Percentiles rank a stretch among this genome's conserved stretches.
These are phyloP conservation scores for Sapayoa aenigma DNA, from an alignment of 2,113 vertebrate genomes.

Conservation along the genomic window DNA sequence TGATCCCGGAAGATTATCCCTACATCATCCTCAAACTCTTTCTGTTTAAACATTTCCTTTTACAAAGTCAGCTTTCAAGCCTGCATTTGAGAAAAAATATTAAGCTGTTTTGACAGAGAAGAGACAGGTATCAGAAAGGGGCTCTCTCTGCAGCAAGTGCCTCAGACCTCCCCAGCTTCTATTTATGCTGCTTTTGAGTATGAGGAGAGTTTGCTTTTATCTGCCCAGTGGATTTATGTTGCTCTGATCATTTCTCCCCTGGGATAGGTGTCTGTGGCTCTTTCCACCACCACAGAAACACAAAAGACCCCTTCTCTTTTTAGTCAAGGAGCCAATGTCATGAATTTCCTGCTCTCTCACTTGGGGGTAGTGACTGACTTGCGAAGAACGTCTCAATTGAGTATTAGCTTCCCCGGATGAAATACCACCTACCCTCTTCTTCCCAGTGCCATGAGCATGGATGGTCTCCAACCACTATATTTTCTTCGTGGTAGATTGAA, in stretches of 20 bases:
- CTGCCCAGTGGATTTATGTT: conserved; percentile 27
- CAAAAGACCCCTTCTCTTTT: background rate
- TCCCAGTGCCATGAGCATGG: conserved; percentile 34
- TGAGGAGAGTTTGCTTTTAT: conserved; percentile 4
- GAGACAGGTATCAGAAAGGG: background rate
- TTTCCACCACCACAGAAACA: background rate
- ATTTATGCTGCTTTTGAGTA: conserved; percentile 23
- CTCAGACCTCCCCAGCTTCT: conserved; percentile 34
- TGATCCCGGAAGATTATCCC: conserved; percentile 45
- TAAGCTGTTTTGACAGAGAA: conserved; percentile 35
- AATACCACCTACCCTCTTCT: conserved; percentile 43
- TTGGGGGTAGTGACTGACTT: conserved; percentile 17
- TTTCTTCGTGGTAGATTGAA: conserved; percentile 25
- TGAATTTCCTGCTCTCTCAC: conserved; percentile 54
- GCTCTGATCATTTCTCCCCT: conserved; percentile 23
- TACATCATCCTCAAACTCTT: background rate
- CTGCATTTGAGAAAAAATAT: conserved; percentile 8
- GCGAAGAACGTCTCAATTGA: conserved; percentile 39
- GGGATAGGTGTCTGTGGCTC: background rate
- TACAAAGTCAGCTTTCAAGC: conserved; percentile 39
- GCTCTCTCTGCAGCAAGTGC: background rate
- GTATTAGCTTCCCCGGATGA: conserved; percentile 39
- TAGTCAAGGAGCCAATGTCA: background rate
- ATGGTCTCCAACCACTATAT: background rate
- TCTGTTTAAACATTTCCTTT: conserved; percentile 11